Percentiles rank a stretch among this genome's conserved stretches.
Conservation (phyloP, 2,888 invertebrate genomes). For the Argynnis bischoffii region DNA sequence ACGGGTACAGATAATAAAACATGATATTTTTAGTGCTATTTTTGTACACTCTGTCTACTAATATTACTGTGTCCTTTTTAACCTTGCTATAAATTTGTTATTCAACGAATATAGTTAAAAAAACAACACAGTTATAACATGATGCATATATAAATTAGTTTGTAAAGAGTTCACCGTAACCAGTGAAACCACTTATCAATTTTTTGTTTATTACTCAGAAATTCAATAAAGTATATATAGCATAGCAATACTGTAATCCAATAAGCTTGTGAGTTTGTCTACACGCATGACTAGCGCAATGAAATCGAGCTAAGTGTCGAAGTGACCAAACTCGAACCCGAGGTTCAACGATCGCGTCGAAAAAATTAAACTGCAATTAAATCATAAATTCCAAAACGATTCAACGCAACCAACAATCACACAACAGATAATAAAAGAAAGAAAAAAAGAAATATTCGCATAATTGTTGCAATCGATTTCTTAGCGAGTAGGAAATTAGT, state of each 20-base stretch:
- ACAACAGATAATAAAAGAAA: conserved; percentile 75
- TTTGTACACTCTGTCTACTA: background rate
- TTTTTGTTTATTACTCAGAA: conserved; percentile 3
- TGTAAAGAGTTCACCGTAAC: too few relatives aligned
- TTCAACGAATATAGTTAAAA: too few relatives aligned
- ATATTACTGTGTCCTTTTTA: too few relatives aligned
- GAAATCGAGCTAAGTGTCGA: conserved; percentile 37
- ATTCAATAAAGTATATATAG: background rate
- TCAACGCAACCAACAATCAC: conserved; percentile 78
- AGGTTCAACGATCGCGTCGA: conserved; percentile 13
- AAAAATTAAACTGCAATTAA: conserved; percentile 71
- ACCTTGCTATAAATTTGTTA: too few relatives aligned
- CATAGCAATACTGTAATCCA: conserved; percentile 35
- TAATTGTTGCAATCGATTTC: conserved; percentile 67
- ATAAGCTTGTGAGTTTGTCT: conserved; percentile 49
- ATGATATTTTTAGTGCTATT: conserved; percentile 16
- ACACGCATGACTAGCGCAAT: conserved; percentile 53
- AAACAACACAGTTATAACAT: too few relatives aligned
- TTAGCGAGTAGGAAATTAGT: conserved; percentile 60
- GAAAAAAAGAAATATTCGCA: conserved; percentile 50
- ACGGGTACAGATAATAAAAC: conserved; percentile 34
- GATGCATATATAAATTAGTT: too few relatives aligned
- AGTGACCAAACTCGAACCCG: background rate
- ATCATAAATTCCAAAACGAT: conserved; percentile 79
- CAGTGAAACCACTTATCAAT: conserved; percentile 2